Evolutionary conservation across 2,797 vertebrate species (phyloP).

Genomic region (Xenentodon cancila): DNA sequence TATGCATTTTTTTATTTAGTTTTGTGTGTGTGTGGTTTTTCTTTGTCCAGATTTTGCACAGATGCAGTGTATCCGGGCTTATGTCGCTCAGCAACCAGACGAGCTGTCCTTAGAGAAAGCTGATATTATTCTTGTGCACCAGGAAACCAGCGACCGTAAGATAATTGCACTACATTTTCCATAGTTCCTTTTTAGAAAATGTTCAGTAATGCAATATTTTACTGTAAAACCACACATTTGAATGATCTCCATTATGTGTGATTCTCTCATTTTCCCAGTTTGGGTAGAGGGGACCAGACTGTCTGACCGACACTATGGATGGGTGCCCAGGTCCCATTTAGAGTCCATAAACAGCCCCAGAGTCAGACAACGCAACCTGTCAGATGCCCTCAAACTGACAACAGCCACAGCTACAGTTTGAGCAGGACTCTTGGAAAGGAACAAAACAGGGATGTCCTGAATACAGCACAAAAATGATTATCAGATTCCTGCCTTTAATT

Average conservation of each 20-base stretch:
- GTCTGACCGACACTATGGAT: slow-evolving; percentile 91
- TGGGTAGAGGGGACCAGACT: slow-evolving; percentile 94
- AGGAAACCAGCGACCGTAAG: slow-evolving; percentile 91
- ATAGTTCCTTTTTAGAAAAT: neutral
- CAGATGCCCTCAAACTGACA: slow-evolving; percentile 90
- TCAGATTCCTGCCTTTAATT: slow-evolving; percentile 6
- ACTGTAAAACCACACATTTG: neutral
- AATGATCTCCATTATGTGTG: neutral
- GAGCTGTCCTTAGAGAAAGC: slow-evolving; percentile 95
- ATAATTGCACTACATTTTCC: neutral
- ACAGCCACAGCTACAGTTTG: slow-evolving; percentile 86
- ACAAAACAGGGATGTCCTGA: neutral
- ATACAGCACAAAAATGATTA: neutral
- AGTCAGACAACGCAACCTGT: slow-evolving; percentile 87
- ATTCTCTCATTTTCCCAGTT: slow-evolving; percentile 72
- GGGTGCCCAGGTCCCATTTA: slow-evolving; percentile 89
- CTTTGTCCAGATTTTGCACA: slow-evolving; percentile 84
- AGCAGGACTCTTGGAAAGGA: neutral
- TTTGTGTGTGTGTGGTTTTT: neutral
- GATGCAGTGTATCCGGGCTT: slow-evolving; percentile 91
- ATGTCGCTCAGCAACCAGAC: slow-evolving; percentile 91
- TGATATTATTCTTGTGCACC: slow-evolving; percentile 90
- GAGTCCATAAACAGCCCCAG: slow-evolving; percentile 87
- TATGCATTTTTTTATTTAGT: neutral
- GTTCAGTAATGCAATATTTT: neutral